Base-by-base conservation (phyloP, 2,113 vertebrate genomes). In the Myiagra hebetior region DNA sequence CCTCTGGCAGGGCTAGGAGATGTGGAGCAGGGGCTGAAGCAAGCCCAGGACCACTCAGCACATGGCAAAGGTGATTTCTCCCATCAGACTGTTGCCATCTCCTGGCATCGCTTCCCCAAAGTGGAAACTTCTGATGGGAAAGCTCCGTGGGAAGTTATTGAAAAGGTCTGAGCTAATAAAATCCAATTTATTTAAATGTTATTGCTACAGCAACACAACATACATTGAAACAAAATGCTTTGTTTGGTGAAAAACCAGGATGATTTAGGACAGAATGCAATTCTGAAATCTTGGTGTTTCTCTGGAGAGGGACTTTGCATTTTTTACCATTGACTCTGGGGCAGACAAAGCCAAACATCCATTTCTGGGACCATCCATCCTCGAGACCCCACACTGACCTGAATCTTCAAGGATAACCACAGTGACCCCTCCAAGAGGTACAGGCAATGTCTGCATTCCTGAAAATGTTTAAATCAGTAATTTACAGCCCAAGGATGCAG, bases 141-240 rank as follows among this genome's bases (percentile, higher is more conserved):
- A 46, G 33, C 26, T 85, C 41, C 14, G 62, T 11, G 59, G 74
- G 91, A 85, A 92, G 70, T 30, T 87, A 70, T 28, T 75, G 75
- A 88, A 74, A 85, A 95, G 47, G 30, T 41, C 63, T 55, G 46
- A 46, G 64, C 55, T 65, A 87, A 74, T 37, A 10, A 89, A 87
- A 73, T 11, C 81, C 24, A 3, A 77, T 82, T 91, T 82, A 69
- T 77, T 91, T 63, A 81, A 93, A 87, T 62, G 74, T 55, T 78
- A 87, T 65, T 90, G 89, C 75, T 88, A 85, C 86, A 92, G 89
- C 75, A 92, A 94, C 79, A 65, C 37, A 86, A 76, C 56, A 63
- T 28, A 49, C 56, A n/a, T 59, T 7, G 75, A 85, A 57, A 59
- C 4, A 4, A 74, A 81, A 70, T 1, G 4, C 50, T 94, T 93